phyloP scores from a whole-genome alignment of 2,888 invertebrate species.

The Trichogramma evanescens region DNA sequence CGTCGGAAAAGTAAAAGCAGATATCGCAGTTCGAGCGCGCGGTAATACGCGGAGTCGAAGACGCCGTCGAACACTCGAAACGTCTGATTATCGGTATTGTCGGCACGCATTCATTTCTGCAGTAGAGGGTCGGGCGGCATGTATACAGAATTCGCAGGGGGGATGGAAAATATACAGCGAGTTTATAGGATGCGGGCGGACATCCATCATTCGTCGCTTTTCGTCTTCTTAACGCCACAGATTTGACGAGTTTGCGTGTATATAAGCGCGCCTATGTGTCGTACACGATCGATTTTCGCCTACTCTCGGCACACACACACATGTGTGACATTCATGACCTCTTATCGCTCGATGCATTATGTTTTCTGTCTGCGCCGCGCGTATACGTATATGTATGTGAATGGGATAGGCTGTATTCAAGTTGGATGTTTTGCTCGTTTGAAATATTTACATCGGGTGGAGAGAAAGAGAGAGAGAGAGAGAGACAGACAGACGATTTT shows the following conservation, averaged over 20 bases:
- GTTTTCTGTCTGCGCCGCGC: too few relatives aligned
- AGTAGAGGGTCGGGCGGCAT: neutral
- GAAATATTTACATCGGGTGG: too few relatives aligned
- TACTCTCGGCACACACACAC: neutral
- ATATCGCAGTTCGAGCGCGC: too few relatives aligned
- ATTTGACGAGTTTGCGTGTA: neutral
- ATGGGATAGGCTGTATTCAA: too few relatives aligned
- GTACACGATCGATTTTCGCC: slow-evolving; percentile 3
- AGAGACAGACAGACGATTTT: too few relatives aligned
- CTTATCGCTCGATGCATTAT: slow-evolving; percentile 11
- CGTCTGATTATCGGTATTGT: slow-evolving; percentile 44
- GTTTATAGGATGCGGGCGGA: slow-evolving; percentile 18
- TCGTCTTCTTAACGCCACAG: slow-evolving; percentile 10
- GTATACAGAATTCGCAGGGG: too few relatives aligned
- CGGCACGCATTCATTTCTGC: slow-evolving; percentile 21
- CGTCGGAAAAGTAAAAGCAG: too few relatives aligned
- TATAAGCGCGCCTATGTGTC: neutral
- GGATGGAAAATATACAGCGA: too few relatives aligned
- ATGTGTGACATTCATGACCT: slow-evolving; percentile 8
- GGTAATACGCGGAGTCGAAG: slow-evolving; percentile 33
- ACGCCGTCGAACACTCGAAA: slow-evolving; percentile 33
- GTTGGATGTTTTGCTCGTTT: too few relatives aligned
- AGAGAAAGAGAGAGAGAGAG: too few relatives aligned
- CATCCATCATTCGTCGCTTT: slow-evolving; percentile 19
- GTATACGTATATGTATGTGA: too few relatives aligned